A percentile compares a stretch with the other conserved stretches of the same genome.
Evolutionary conservation across 64 coral and sea anemone genomes (phyloP).

Genomic region (Dendronephthya gigantea): DNA sequence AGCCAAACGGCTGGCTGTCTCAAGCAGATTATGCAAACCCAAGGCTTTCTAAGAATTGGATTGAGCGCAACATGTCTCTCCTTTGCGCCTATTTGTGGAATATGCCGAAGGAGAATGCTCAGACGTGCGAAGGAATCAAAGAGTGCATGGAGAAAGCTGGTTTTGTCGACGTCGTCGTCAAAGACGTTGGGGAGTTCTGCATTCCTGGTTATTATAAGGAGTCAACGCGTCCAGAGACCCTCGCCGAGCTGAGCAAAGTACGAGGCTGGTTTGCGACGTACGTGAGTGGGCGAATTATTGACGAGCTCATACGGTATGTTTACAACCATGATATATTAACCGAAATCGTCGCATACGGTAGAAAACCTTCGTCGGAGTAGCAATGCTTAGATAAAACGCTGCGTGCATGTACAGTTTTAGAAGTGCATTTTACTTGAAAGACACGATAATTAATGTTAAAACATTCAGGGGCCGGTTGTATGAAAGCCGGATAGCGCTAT

Average conservation of each 20-base stretch:
- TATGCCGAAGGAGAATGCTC: not conserved
- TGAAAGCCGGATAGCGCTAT: no score
- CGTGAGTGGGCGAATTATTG: not conserved
- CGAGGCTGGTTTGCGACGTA: not conserved
- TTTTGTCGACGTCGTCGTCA: slow-evolving; percentile 6
- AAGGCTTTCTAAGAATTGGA: not conserved
- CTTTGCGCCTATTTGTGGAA: slow-evolving; percentile 4
- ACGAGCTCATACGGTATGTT: not conserved
- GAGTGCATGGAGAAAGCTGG: not conserved
- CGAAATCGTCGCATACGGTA: not conserved
- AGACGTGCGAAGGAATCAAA: not conserved
- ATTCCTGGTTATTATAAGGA: not conserved
- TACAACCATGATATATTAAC: not conserved
- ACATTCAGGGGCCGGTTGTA: no score
- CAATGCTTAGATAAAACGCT: no score
- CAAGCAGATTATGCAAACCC: not conserved
- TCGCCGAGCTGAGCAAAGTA: not conserved
- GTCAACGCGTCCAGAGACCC: not conserved
- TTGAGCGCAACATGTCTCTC: not conserved
- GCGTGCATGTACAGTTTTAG: no score
- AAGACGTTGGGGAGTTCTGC: not conserved
- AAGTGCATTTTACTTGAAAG: no score
- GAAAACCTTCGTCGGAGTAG: not conserved
- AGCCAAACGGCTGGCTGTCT: not conserved
- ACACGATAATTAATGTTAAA: no score